Percentiles rank a stretch among this genome's conserved stretches.
Conservation (phyloP, 2,113 vertebrate species). For the Indicator indicator region DNA sequence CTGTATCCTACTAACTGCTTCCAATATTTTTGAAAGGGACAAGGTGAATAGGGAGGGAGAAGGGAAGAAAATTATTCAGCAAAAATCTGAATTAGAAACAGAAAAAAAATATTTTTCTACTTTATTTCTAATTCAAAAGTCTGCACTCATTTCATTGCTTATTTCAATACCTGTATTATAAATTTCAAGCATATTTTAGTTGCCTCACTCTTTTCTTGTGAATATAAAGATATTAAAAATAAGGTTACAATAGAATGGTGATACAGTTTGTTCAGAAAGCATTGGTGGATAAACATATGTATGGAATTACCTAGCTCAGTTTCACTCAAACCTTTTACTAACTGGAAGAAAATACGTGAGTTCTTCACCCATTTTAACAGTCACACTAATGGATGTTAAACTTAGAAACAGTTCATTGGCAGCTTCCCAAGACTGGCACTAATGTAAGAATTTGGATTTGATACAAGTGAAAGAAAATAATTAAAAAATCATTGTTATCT, state of each 20-base stretch:
- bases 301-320: neutral
- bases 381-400: conserved; percentile 1
- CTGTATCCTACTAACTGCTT: neutral
- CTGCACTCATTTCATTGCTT: neutral
- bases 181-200: neutral
- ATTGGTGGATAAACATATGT: neutral
- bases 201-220: neutral
- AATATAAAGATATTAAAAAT: neutral
- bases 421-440: conserved; percentile 28
- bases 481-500: neutral
- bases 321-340: neutral
- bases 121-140: neutral
- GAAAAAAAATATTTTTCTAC: neutral
- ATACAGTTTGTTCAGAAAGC: neutral
- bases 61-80: neutral
- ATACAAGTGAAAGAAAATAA: neutral
- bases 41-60: neutral
- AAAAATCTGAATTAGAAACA: neutral
- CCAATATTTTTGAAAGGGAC: neutral
- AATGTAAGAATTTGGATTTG: conserved; percentile 17
- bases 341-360: conserved; percentile 34
- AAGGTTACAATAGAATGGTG: neutral
- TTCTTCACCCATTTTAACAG: conserved; percentile 22
- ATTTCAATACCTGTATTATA: neutral
- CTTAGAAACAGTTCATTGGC: conserved; percentile 21